phyloP scores from a whole-genome alignment of 2,113 vertebrate genomes.

The Vanacampus margaritifer region DNA sequence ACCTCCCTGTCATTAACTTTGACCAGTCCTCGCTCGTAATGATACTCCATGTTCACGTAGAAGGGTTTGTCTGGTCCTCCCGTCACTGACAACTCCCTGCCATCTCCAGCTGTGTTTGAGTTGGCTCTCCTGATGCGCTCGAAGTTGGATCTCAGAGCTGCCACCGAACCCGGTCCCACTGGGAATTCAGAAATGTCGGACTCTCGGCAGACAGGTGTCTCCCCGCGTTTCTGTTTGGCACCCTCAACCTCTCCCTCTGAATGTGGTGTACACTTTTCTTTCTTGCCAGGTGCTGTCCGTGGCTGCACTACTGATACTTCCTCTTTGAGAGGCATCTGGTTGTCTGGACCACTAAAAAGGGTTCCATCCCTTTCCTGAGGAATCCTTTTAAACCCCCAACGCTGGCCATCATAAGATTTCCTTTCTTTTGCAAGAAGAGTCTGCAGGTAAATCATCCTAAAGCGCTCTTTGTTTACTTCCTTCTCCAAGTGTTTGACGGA shows the following conservation, averaged over 20 bases:
- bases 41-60: conserved; percentile 93
- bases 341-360: conserved; percentile 37
- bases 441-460: conserved; percentile 99
- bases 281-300: conserved; percentile 59
- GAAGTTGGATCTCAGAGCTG: conserved; percentile 88
- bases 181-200: conserved; percentile 42
- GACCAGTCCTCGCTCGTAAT: conserved; percentile 87
- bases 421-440: conserved; percentile 93
- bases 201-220: conserved; percentile 49
- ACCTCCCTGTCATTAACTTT: conserved; percentile 90
- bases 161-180: conserved; percentile 79
- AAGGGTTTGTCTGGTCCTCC: conserved; percentile 74
- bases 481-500: conserved; percentile 90
- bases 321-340: conserved; percentile 38
- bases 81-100: conserved; percentile 37
- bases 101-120: conserved; percentile 74
- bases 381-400: conserved; percentile 87
- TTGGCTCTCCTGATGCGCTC: conserved; percentile 83
- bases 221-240: conserved; percentile 53
- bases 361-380: conserved; percentile 68
- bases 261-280: conserved; percentile 60
- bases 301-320: conserved; percentile 47
- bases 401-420: conserved; percentile 90
- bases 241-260: conserved; percentile 62
- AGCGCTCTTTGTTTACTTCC: conserved; percentile 97